Evolutionary conservation across 2,888 invertebrate species (phyloP).

Genomic region (Helobdella robusta): DNA sequence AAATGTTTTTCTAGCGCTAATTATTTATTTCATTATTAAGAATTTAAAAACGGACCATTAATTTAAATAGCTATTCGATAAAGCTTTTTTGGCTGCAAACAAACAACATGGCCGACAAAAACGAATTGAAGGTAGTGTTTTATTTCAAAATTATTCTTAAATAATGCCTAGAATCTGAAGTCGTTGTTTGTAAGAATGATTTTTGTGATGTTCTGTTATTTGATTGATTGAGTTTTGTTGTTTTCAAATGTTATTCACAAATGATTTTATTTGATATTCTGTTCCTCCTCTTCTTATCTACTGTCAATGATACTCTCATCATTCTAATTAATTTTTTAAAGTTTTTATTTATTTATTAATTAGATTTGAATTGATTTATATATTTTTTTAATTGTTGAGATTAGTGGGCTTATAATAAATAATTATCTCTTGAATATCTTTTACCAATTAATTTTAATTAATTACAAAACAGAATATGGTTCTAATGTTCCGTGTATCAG

Average conservation of each 20-base stretch:
- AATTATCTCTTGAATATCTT: too few species aligned
- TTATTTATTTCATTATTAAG: background rate
- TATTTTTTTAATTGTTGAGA: too few species aligned
- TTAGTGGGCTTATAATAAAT: too few species aligned
- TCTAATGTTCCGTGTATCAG: constrained; percentile 69
- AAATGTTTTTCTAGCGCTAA: background rate
- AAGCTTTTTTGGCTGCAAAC: constrained; percentile 11
- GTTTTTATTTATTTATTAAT: too few species aligned
- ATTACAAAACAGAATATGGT: constrained; percentile 56
- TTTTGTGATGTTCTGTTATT: background rate
- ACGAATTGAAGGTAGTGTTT: constrained; percentile 23
- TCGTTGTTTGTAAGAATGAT: background rate
- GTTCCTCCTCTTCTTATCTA: too few species aligned
- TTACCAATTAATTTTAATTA: too few species aligned
- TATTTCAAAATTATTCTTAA: background rate
- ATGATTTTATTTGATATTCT: background rate
- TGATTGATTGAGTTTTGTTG: background rate
- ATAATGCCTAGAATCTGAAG: background rate
- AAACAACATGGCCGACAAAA: constrained; percentile 27
- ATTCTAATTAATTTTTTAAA: too few species aligned
- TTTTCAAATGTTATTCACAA: background rate
- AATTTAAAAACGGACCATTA: background rate
- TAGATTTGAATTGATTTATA: too few species aligned
- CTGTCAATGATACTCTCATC: too few species aligned
- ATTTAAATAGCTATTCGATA: background rate